Evolutionary conservation across 2,113 vertebrate species (phyloP).

Genomic region (Anser cygnoides): DNA sequence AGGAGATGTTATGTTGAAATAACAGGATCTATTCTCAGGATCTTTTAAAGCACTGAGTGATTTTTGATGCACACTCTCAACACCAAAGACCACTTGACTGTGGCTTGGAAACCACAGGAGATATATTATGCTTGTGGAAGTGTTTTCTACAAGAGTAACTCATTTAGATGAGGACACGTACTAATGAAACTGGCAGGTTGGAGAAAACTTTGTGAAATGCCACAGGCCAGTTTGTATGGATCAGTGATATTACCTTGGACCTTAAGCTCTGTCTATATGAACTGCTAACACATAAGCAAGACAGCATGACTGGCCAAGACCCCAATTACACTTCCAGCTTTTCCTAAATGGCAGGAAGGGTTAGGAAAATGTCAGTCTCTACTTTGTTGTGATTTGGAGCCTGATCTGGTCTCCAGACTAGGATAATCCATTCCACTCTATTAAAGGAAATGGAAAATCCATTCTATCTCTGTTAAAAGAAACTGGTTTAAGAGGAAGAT

Average conservation of each 20-base stretch:
- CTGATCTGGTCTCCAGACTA: background rate
- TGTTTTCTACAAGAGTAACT: background rate
- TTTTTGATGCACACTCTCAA: background rate
- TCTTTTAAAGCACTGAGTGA: background rate
- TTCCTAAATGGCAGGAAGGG: background rate
- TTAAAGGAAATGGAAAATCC: slow-evolving; percentile 26
- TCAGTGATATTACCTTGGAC: background rate
- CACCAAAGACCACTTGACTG: background rate
- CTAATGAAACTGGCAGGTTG: background rate
- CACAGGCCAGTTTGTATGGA: background rate
- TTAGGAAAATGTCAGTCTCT: slow-evolving; percentile 28
- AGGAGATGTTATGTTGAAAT: background rate
- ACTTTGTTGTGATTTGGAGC: slow-evolving; percentile 5
- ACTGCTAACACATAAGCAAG: background rate
- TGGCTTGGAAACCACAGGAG: background rate
- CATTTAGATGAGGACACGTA: background rate
- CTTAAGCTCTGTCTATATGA: background rate
- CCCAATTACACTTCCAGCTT: slow-evolving; percentile 19
- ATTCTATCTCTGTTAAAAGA: background rate
- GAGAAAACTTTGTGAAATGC: slow-evolving; percentile 5
- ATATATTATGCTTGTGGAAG: background rate
- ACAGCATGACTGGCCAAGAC: slow-evolving; percentile 22
- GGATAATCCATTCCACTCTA: background rate
- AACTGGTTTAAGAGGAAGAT: background rate
- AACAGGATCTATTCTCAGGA: background rate